A percentile compares a stretch with the other conserved stretches of the same genome.
Conservation (phyloP, 2,888 invertebrate genomes). For the Eupithecia subumbrata region DNA sequence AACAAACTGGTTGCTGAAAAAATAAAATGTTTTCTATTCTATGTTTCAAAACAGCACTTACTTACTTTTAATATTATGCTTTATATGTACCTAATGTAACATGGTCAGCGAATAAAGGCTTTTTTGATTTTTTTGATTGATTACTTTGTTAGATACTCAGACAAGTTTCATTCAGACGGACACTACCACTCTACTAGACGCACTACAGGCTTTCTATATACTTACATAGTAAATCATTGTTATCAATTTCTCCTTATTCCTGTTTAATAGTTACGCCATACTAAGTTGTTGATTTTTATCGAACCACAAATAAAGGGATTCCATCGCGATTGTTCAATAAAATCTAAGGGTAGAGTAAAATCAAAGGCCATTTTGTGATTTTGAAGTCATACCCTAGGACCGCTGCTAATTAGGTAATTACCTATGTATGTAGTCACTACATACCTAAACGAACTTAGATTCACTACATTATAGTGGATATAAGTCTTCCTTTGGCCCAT, state of each 20-base stretch:
- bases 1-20: no score
- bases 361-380: constrained; percentile 6
- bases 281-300: background rate
- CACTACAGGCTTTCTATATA: background rate
- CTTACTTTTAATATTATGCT: no score
- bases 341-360: background rate
- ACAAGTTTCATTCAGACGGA: background rate
- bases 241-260: background rate
- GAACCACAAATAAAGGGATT: background rate
- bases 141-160: background rate
- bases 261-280: background rate
- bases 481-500: background rate
- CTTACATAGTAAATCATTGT: no score
- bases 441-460: no score
- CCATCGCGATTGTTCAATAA: background rate
- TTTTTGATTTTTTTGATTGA: no score
- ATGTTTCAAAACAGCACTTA: no score
- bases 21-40: no score
- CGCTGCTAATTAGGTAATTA: background rate
- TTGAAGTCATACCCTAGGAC: constrained; percentile 3
- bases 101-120: no score
- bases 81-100: no score
- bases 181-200: background rate
- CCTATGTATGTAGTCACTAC: no score
- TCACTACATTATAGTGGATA: no score